Evolutionary conservation across 1,140 invertebrate genomes (phyloP).

Genomic region (Rhynchophorus ferrugineus): DNA sequence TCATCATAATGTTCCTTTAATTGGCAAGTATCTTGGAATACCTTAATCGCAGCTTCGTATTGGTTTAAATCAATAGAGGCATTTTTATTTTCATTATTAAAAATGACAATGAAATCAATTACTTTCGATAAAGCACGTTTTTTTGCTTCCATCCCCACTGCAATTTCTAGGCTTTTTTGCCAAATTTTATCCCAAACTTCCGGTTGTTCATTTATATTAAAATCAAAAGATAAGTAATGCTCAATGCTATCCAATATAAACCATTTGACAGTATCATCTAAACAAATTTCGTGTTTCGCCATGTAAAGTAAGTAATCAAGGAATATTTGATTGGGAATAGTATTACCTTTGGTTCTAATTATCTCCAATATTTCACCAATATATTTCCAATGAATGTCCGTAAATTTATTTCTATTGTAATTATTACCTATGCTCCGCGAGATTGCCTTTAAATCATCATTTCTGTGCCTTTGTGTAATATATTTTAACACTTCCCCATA

Average conservation of each 20-base stretch:
- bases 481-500: conserved; percentile 14
- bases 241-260: too few species aligned
- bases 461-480: conserved; percentile 12
- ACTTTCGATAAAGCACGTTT: too few species aligned
- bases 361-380: conserved; percentile 9
- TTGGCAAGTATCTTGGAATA: not conserved
- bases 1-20: not conserved
- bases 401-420: conserved; percentile 1
- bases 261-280: not conserved
- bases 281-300: too few species aligned
- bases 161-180: too few species aligned
- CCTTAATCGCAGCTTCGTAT: not conserved
- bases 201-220: too few species aligned
- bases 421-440: not conserved
- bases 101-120: too few species aligned
- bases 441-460: conserved; percentile 3
- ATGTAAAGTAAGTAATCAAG: conserved; percentile 4
- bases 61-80: not conserved
- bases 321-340: not conserved
- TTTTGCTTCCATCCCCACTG: too few species aligned
- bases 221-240: too few species aligned
- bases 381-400: conserved; percentile 6
- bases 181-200: too few species aligned
- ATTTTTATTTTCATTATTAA: conserved; percentile 1
- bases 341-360: conserved; percentile 4